A percentile compares a stretch with the other conserved stretches of the same genome.
Conservation (phyloP, 2,797 vertebrate genomes). For the Dendrocincla tyrannina region DNA sequence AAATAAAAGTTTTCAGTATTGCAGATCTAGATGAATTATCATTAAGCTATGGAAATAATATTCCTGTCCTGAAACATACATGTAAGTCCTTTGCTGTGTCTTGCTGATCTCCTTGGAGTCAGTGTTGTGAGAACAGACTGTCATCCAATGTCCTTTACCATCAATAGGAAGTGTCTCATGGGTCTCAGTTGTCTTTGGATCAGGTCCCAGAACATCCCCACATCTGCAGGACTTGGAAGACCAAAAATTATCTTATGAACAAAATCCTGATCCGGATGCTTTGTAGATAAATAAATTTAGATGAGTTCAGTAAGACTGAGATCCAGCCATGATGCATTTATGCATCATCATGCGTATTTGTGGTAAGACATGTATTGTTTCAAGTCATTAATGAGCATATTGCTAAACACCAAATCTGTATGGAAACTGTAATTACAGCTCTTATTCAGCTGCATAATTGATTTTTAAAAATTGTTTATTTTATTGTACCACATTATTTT, state of each 20-base stretch:
- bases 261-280: background rate
- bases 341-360: background rate
- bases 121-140: background rate
- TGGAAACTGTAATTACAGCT: background rate
- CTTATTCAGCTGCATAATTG: slow-evolving; percentile 1
- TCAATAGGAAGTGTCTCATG: background rate
- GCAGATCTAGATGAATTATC: background rate
- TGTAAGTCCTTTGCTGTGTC: background rate
- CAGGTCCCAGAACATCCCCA: background rate
- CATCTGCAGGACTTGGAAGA: background rate
- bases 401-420: background rate
- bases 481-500: background rate
- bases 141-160: background rate
- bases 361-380: background rate
- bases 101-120: background rate
- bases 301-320: background rate
- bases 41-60: background rate
- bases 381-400: background rate
- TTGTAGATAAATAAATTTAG: slow-evolving; percentile 18
- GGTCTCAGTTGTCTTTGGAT: slow-evolving; percentile 16
- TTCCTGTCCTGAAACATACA: background rate
- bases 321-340: background rate
- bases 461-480: background rate
- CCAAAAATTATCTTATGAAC: background rate
- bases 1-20: background rate